phyloP scores from a whole-genome alignment of 2,888 invertebrate genomes.

The Nowickia ferox region DNA sequence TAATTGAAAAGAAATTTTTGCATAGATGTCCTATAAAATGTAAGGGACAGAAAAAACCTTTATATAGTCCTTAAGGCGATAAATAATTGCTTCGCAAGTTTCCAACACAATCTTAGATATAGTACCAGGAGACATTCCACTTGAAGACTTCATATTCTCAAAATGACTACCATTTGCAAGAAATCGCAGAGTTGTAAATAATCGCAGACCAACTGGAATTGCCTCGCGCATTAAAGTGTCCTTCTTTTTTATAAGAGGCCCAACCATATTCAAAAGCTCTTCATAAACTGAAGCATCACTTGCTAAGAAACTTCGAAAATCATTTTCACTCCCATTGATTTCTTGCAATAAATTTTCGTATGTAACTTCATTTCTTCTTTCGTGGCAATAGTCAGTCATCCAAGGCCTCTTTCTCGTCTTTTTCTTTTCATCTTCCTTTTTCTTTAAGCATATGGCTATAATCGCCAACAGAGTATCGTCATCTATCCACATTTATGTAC shows the following conservation, averaged over 20 bases:
- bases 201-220: constrained; percentile 31
- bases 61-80: constrained; percentile 6
- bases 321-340: constrained; percentile 7
- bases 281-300: constrained; percentile 38
- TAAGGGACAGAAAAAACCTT: not conserved
- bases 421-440: constrained; percentile 1
- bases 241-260: constrained; percentile 37
- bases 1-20: not conserved
- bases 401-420: constrained; percentile 24
- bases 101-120: constrained; percentile 31
- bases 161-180: constrained; percentile 45
- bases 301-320: constrained; percentile 31
- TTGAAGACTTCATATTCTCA: not conserved
- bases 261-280: constrained; percentile 38
- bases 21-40: not conserved
- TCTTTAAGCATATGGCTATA: constrained; percentile 41
- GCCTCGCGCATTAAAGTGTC: constrained; percentile 44
- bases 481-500: constrained; percentile 6
- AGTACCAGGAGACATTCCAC: constrained; percentile 14
- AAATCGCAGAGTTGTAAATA: constrained; percentile 23
- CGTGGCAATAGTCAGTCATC: constrained; percentile 16
- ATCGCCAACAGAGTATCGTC: constrained; percentile 21
- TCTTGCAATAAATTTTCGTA: constrained; percentile 34
- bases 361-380: constrained; percentile 26
- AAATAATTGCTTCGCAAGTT: constrained; percentile 43